Base-by-base conservation (phyloP, 2,888 invertebrate genomes). In the Camptogramma bilineatum region DNA sequence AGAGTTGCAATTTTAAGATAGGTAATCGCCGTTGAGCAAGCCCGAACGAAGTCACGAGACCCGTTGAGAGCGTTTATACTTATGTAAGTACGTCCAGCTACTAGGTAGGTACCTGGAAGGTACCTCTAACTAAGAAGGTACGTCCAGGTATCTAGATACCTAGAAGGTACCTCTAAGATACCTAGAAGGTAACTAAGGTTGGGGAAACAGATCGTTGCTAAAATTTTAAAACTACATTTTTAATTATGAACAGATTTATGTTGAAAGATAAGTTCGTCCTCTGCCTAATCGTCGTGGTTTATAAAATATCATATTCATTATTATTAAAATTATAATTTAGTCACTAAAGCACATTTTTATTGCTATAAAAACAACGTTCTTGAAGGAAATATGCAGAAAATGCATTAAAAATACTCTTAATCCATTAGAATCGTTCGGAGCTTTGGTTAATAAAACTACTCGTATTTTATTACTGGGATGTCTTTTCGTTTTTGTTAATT, bases 1-100 rank as follows among this genome's bases (percentile, higher is more conserved):
- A 19, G 44, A 53, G 65, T 70, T 72, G 64, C 68, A 73, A 62
- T 44, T 47, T 64, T 64, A 63, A 70, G 69, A 69, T 69, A 71
- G 64, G 66, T 68, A 62, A 72, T 71, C 64, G 63, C 28, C 39
- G 55, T 73, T 71, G 50, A 47, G 68, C 69, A 73, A 73, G 53
- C 9, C 28, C 39, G 47, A 46, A 64, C 19, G 48, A 34, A 68
- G 57, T 65, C 63, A 68, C 69, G 66, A 65, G 62, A 64, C 66
- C 69, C 66, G 52, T 63, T 39, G 50, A 51, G 44, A 51, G 44
- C 50, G 46, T 39, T 51, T 34, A 51, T 50, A 50, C 13, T 18
- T 18, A 44, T 4, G 5, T 28, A 28, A 8, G 5, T 28, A 28
- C 13, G 54, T 13, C 34, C 34, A 39, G 34, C 3, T 10, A 9